Percentiles rank a stretch among this genome's conserved stretches.
phyloP scores from a whole-genome alignment of 2,113 vertebrate species.

The Lasiurus borealis region DNA sequence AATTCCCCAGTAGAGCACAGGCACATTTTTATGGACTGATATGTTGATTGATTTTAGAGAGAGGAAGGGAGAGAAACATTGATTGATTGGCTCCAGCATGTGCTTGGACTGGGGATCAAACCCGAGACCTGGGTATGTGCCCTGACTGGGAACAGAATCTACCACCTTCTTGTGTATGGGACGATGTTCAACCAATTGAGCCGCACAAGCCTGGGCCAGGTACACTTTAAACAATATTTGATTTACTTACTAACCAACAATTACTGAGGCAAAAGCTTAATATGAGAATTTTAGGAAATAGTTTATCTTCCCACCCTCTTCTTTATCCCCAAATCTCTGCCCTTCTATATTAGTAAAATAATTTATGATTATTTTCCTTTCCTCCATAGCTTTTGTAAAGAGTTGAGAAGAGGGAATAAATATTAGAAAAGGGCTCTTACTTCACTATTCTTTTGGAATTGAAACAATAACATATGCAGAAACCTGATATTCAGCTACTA shows the following conservation, averaged over 20 bases:
- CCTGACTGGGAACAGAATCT: neutral
- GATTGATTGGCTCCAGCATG: neutral
- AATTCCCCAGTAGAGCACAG: neutral
- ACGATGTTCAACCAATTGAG: neutral
- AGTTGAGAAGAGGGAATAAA: neutral
- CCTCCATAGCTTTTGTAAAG: neutral
- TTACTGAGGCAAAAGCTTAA: constrained; percentile 12
- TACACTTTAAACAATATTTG: neutral
- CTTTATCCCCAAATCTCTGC: neutral
- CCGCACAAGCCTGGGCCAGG: neutral
- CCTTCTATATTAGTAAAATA: neutral
- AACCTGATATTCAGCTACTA: neutral
- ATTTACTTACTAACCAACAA: constrained; percentile 23
- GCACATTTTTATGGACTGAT: neutral
- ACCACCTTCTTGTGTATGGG: neutral
- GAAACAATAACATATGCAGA: neutral
- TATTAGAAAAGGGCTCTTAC: neutral
- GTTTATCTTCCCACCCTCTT: neutral
- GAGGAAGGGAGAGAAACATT: neutral
- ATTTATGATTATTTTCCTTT: neutral
- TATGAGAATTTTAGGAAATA: constrained; percentile 44
- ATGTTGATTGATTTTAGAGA: neutral
- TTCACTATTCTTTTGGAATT: neutral
- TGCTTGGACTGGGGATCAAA: neutral
- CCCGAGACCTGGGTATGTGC: neutral